phyloP scores from a whole-genome alignment of 2,797 vertebrate genomes.

The Falco novaeseelandiae region DNA sequence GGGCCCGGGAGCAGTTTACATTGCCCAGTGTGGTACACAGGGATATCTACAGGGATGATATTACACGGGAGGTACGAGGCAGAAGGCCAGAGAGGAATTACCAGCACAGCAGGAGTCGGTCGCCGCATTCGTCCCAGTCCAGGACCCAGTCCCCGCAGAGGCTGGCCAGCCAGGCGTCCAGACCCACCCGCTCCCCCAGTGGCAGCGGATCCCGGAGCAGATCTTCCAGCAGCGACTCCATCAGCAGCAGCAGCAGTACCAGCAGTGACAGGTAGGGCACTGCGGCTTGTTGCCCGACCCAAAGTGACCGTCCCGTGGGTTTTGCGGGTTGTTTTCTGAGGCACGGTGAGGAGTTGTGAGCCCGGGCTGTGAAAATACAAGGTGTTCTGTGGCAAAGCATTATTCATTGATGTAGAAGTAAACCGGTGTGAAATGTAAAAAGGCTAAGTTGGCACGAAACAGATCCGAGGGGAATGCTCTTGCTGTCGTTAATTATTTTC shows the following conservation, averaged over 20 bases:
- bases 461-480: background rate
- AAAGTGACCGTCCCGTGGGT: rapidly evolving
- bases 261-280: constrained; percentile 92
- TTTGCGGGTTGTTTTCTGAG: rapidly evolving
- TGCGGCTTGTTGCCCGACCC: background rate
- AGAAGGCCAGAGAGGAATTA: constrained; percentile 90
- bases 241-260: constrained; percentile 98
- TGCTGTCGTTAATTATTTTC: rapidly evolving
- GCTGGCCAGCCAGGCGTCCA: constrained; percentile 87
- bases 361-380: background rate
- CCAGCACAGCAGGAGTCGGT: constrained; percentile 94
- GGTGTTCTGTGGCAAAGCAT: rapidly evolving
- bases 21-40: constrained; percentile 97
- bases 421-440: rapidly evolving
- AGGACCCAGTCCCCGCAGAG: constrained; percentile 94
- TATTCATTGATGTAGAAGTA: rapidly evolving
- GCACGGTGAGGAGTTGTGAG: rapidly evolving
- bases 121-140: constrained; percentile 93
- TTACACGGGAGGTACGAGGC: constrained; percentile 91
- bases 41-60: constrained; percentile 91
- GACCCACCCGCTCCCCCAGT: constrained; percentile 88
- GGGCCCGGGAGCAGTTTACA: constrained; percentile 92
- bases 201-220: constrained; percentile 92
- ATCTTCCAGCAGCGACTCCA: constrained; percentile 96
- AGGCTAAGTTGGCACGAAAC: background rate